Conservation (phyloP, 2,797 vertebrate genomes). For the Clarias fuscus region DNA sequence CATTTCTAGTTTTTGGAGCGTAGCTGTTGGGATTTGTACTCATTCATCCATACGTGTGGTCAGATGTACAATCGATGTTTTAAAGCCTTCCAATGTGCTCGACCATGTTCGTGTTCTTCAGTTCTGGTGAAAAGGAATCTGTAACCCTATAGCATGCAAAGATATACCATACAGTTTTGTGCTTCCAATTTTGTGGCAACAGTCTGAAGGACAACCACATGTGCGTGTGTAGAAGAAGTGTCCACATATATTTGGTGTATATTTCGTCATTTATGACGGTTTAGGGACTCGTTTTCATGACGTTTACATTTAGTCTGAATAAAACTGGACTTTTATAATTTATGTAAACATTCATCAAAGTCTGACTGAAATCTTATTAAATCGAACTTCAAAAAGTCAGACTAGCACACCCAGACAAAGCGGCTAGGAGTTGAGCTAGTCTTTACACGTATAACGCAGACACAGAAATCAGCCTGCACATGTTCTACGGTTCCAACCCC, state of each 20-base stretch:
- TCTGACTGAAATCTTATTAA: too few relatives aligned
- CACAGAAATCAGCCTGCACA: too few relatives aligned
- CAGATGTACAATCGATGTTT: background rate
- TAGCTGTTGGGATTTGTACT: background rate
- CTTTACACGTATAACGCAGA: too few relatives aligned
- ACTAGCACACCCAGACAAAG: too few relatives aligned
- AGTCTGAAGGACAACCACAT: background rate
- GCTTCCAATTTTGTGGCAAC: background rate
- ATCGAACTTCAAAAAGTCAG: too few relatives aligned
- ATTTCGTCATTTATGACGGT: background rate
- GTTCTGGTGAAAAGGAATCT: background rate
- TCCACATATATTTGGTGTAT: background rate
- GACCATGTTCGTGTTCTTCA: background rate
- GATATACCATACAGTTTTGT: background rate
- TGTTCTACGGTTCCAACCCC: too few relatives aligned
- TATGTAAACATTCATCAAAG: too few relatives aligned
- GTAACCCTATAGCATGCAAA: background rate
- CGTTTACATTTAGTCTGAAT: too few relatives aligned
- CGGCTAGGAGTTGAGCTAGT: too few relatives aligned
- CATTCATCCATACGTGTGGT: background rate
- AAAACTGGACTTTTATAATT: too few relatives aligned
- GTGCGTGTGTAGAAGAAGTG: background rate
- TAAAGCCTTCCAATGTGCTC: background rate
- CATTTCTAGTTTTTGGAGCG: background rate
- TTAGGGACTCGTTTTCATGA: background rate